phyloP scores from a whole-genome alignment of 30 jellyfish, hydroid and myxozoan genomes.

The Turritopsis rubra region DNA sequence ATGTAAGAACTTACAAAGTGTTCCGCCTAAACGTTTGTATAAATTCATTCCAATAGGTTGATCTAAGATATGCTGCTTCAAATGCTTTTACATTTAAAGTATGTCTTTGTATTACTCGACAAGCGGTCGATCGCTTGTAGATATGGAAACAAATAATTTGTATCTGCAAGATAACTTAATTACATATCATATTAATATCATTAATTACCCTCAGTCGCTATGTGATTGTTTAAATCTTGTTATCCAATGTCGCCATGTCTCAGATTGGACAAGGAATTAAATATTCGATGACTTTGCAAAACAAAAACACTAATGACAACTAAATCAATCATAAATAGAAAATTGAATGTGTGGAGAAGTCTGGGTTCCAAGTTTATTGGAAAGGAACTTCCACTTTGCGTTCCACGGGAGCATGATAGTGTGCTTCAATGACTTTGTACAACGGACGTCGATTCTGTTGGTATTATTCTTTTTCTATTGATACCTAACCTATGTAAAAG shows the following conservation, averaged over 20 bases:
- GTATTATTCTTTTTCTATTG: too few relatives aligned
- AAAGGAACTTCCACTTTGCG: too few relatives aligned
- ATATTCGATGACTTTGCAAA: neutral
- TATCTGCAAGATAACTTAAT: neutral
- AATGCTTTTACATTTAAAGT: neutral
- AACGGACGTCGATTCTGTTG: too few relatives aligned
- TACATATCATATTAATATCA: neutral
- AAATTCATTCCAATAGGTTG: neutral
- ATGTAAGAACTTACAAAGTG: neutral
- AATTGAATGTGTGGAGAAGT: too few relatives aligned
- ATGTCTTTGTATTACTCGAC: neutral
- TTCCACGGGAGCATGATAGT: too few relatives aligned
- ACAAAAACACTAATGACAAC: neutral
- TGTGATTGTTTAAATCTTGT: neutral
- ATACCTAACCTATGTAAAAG: too few relatives aligned
- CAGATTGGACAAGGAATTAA: neutral
- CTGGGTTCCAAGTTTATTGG: too few relatives aligned
- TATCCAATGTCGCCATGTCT: neutral
- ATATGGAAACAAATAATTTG: neutral
- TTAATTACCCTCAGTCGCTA: neutral
- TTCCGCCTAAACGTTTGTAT: neutral
- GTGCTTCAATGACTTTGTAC: too few relatives aligned
- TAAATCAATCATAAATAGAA: too few relatives aligned
- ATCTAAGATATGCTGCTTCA: neutral
- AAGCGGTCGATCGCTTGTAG: neutral